These are phyloP conservation scores for Margaritifera margaritifera DNA, from an alignment of 2,888 invertebrate genomes.

Conservation along the genomic window DNA sequence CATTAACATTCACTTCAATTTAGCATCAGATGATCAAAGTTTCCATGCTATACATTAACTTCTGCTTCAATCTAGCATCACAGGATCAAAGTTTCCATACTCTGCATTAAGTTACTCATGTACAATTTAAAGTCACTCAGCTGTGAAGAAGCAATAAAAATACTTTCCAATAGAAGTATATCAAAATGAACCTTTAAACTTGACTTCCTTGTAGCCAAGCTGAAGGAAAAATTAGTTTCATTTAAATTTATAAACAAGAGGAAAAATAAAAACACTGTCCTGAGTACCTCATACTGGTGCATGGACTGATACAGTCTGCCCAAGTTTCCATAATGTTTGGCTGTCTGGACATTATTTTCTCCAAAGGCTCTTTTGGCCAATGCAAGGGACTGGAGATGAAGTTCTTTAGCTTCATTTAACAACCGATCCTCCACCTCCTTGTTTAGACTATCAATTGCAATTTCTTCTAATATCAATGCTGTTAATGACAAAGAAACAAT, in stretches of 20 bases:
- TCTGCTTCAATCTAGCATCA: no score
- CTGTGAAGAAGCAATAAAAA: no score
- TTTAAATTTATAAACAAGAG: background rate
- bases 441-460: conserved; percentile 85
- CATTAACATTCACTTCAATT: no score
- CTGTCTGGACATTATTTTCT: conserved; percentile 94
- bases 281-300: conserved; percentile 83
- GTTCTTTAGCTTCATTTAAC: conserved; percentile 85
- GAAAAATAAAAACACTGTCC: background rate
- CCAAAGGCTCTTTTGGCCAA: conserved; percentile 89
- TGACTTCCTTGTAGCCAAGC: background rate
- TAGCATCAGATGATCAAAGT: no score
- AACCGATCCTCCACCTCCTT: conserved; percentile 76
- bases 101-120: no score
- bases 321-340: conserved; percentile 95
- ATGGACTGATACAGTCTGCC: conserved; percentile 95
- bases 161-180: no score
- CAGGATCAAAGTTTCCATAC: no score
- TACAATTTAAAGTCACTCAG: no score
- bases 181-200: background rate
- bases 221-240: background rate
- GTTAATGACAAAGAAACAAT: conserved; percentile 14
- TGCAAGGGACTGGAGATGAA: conserved; percentile 88
- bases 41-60: no score
- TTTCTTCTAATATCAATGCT: conserved; percentile 93